Base-by-base conservation (phyloP, 1,140 invertebrate genomes). In the Drosophila seguyi region DNA sequence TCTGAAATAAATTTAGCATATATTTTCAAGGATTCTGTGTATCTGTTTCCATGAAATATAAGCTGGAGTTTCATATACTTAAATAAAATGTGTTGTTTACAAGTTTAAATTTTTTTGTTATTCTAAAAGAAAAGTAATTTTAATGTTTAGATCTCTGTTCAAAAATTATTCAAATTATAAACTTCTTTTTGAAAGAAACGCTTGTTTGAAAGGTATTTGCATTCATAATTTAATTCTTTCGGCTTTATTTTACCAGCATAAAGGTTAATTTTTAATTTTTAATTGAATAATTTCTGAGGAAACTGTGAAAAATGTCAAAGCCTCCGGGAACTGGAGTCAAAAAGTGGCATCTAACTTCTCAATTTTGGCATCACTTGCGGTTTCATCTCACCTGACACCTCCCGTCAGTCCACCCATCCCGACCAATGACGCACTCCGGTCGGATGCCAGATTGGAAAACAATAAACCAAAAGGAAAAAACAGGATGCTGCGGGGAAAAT, bases 371-470 rank as follows among this genome's bases (percentile, higher is more conserved):
- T 84, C 81, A 66, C 72, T 73, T 80, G 81, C 72, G 81, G 76
- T 72, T 84, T 68, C 66, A 45, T 39, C 48, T 44, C 71, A 68
- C 78, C 50, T 55, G 59, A 71, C 34, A 36, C 50, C 34, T 36
- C 34, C 31, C 18, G 22, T 10, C 31, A 31, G 61, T 45, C 59
- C 56, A 73, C 62, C 56, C 68, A 56, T 55, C 59, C 79, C 59
- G 27, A 22, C 50, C 47, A 75, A 58, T 75, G 69, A 82, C 80
- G 81, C 76, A 84, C 72, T 80, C 58, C 18, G 60, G 48, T 44
- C 48, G 59, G 76, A 84, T 84, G 55, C 61, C 55, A 72, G 76
- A 84, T 84, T 84, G 81, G 66, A 84, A 79, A 84, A 83, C 81
- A 84, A 84, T 84, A 79, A 76, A 83, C 72, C 56, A 22, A 56